Evolutionary conservation across 2,797 vertebrate genomes (phyloP).

Genomic region (Urophycis tenuis): DNA sequence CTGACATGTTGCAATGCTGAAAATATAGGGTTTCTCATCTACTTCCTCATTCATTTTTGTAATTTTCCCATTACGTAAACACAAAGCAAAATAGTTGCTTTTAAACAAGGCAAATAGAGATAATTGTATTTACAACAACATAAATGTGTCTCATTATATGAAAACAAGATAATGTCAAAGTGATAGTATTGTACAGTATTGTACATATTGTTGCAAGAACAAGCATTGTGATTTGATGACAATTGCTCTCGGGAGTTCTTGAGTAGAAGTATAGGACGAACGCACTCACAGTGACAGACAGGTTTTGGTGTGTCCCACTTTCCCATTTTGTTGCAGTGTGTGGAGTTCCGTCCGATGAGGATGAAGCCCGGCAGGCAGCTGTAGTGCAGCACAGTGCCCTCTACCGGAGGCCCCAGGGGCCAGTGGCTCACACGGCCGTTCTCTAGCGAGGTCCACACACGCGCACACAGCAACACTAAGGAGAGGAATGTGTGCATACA

Average conservation of each 20-base stretch:
- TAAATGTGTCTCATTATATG: background rate
- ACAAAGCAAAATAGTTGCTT: background rate
- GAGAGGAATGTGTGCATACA: too few relatives aligned
- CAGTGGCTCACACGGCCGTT: slow-evolving; percentile 75
- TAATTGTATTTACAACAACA: background rate
- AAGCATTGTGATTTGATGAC: background rate
- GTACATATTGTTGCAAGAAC: too few relatives aligned
- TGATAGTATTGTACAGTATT: background rate
- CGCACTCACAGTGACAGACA: slow-evolving; percentile 79
- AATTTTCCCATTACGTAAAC: background rate
- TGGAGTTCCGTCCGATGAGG: slow-evolving; percentile 79
- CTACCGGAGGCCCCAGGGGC: slow-evolving; percentile 75
- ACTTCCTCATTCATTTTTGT: too few relatives aligned
- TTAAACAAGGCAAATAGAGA: background rate
- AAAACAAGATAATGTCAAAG: too few relatives aligned
- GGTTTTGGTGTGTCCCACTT: slow-evolving; percentile 88
- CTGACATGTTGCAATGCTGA: too few relatives aligned
- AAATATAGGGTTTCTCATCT: too few relatives aligned
- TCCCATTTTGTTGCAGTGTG: slow-evolving; percentile 84
- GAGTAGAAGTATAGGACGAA: background rate
- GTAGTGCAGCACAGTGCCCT: slow-evolving; percentile 82
- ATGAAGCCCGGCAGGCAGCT: slow-evolving; percentile 83
- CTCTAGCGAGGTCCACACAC: slow-evolving; percentile 83
- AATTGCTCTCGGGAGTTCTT: too few relatives aligned
- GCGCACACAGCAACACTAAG: slow-evolving; percentile 81